A percentile compares a stretch with the other conserved stretches of the same genome.
These are phyloP conservation scores for Caenorhabditis becei DNA, from an alignment of 2,888 invertebrate genomes.

Conservation along the genomic window DNA sequence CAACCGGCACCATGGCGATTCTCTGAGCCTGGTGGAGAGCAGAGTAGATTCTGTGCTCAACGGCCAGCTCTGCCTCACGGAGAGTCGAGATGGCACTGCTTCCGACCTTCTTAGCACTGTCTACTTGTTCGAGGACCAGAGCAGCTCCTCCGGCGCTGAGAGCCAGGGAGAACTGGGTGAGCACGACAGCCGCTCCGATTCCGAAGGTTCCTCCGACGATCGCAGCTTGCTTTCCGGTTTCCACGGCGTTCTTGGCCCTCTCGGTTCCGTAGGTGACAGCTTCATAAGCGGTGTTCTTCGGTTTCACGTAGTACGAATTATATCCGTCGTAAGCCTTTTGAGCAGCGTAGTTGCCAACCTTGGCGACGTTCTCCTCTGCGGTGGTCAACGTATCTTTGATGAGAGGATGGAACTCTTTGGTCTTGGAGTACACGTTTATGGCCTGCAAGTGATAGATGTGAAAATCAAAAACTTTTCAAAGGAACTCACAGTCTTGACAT, in stretches of 20 bases:
- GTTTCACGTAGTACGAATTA: slow-evolving; percentile 63
- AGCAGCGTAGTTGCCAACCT: slow-evolving; percentile 44
- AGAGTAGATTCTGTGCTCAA: slow-evolving; percentile 62
- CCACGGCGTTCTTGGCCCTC: slow-evolving; percentile 50
- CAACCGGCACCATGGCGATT: slow-evolving; percentile 68
- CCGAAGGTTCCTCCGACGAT: slow-evolving; percentile 65
- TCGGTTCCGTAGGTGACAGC: slow-evolving; percentile 58
- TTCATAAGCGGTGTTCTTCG: slow-evolving; percentile 55
- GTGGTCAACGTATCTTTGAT: slow-evolving; percentile 49
- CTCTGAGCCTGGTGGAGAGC: slow-evolving; percentile 63
- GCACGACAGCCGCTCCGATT: slow-evolving; percentile 68
- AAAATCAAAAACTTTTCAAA: slow-evolving; percentile 7
- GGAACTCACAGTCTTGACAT: slow-evolving; percentile 43
- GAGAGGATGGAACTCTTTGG: slow-evolving; percentile 61
- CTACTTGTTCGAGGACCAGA: slow-evolving; percentile 61
- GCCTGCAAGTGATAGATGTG: slow-evolving; percentile 20
- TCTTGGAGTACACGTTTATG: slow-evolving; percentile 48
- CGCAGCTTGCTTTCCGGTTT: slow-evolving; percentile 60
- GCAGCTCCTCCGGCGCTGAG: slow-evolving; percentile 65
- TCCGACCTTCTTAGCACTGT: slow-evolving; percentile 53
- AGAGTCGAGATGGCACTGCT: slow-evolving; percentile 52
- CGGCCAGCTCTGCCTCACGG: slow-evolving; percentile 54
- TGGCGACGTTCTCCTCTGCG: slow-evolving; percentile 48
- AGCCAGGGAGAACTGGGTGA: slow-evolving; percentile 67
- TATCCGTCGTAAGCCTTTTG: slow-evolving; percentile 62